Percentiles rank a stretch among this genome's conserved stretches.
Evolutionary conservation across 2,797 vertebrate species (phyloP).

Genomic region (Phylloscopus collybita): DNA sequence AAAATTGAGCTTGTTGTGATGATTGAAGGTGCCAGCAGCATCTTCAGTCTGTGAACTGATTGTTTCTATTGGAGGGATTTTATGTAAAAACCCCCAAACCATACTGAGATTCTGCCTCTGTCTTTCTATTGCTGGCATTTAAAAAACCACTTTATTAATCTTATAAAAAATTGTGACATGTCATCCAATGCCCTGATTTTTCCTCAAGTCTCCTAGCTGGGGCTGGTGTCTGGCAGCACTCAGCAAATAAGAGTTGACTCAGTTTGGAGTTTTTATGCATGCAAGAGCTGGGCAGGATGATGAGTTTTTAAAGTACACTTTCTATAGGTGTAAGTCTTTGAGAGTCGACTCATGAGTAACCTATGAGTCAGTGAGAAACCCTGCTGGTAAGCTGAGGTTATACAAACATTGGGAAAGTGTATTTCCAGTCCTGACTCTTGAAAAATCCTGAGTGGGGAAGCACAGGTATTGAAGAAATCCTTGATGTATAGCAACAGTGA

Average conservation of each 20-base stretch:
- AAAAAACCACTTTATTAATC: not conserved
- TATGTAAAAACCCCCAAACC: not conserved
- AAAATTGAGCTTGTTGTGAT: not conserved
- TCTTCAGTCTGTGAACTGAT: not conserved
- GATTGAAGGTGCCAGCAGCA: not conserved
- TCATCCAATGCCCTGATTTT: not conserved
- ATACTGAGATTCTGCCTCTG: not conserved
- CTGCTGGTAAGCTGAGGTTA: not conserved
- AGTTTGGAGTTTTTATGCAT: not conserved
- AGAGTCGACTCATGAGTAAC: not conserved
- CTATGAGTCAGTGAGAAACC: not conserved
- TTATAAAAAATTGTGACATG: not conserved
- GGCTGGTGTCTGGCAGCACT: not conserved
- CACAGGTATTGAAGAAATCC: not conserved
- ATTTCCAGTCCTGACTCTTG: not conserved
- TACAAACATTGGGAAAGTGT: not conserved
- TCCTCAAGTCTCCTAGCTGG: not conserved
- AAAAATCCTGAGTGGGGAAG: not conserved
- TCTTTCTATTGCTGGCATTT: not conserved
- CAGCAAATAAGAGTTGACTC: not conserved
- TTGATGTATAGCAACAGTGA: not conserved
- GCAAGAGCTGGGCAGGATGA: not conserved
- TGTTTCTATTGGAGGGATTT: not conserved
- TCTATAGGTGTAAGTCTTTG: rapidly evolving
- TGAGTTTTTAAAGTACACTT: not conserved